Percentiles rank a stretch among this genome's conserved stretches.
Evolutionary conservation across 2,797 vertebrate species (phyloP).

Genomic region (Phataginus tricuspis): DNA sequence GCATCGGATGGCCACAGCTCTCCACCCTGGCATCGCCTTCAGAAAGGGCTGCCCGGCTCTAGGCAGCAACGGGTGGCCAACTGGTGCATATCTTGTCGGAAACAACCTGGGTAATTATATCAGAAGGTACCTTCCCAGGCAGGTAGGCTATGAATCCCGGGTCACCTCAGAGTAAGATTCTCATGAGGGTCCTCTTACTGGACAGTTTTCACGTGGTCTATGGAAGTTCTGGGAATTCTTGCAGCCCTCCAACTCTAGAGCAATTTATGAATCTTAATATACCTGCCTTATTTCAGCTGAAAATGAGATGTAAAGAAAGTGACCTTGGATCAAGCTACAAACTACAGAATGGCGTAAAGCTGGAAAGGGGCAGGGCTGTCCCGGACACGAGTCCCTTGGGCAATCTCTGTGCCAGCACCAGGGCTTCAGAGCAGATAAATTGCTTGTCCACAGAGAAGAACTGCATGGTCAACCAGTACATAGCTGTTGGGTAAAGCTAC

Average conservation of each 20-base stretch:
- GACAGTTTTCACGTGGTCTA: neutral
- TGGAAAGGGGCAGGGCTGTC: neutral
- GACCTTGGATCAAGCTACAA: neutral
- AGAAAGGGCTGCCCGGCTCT: no score
- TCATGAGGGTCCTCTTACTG: neutral
- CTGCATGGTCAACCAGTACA: neutral
- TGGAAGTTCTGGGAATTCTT: neutral
- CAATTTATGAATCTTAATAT: neutral
- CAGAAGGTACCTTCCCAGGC: neutral
- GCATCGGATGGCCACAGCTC: neutral
- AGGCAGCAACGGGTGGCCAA: neutral
- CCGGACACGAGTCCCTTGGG: neutral
- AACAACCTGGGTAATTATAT: neutral
- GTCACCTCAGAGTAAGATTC: neutral
- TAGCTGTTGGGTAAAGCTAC: neutral
- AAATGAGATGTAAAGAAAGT: neutral
- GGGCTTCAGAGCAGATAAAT: no score
- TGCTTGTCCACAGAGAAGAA: neutral
- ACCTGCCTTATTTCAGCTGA: neutral
- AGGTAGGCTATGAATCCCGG: neutral
- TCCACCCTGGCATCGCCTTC: no score
- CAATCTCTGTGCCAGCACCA: neutral
- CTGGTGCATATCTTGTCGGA: neutral
- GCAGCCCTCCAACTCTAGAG: neutral
- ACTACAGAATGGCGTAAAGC: neutral